Evolutionary conservation across 2,113 vertebrate genomes (phyloP), one percentile per base, ranked within the genome.

Genomic region (Eidolon helvum): DNA sequence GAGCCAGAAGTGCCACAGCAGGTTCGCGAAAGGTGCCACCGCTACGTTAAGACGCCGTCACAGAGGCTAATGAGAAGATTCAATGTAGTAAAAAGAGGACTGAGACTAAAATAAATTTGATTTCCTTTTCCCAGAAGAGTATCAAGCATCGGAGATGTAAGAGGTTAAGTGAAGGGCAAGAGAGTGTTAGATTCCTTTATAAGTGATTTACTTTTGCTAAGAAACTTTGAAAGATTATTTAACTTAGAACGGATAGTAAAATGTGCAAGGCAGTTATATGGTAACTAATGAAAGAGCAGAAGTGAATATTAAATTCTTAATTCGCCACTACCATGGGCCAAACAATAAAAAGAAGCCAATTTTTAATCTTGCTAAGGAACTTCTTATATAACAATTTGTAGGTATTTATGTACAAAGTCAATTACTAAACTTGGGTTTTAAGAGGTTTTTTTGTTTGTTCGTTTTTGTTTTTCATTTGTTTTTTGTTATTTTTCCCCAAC

Each of bases 151-250:
- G 66, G n/a, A 97, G 87, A 91, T 45, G 16, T 1, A 87, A 72
- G 94, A 97, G 95, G 97, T 96, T 97, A 98, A 96, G 72, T 75
- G 63, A 95, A 96, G 77, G 66, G 68, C n/a, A 66, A 74, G 84
- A 55, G 75, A 91, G 35, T 45, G 75, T 63, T 85, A 91, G 68
- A 88, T 35, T 95, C 87, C 88, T 63, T 97, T 68, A 50, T 69
- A 96, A 95, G 61, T 88, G 92, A 86, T 75, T 94, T 75, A 69
- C 55, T 87, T 88, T 53, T 45, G 33, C 94, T 71, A 35, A 90
- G 33, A 95, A 87, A 80, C 48, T 92, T 48, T 72, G 33, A 91
- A 87, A 95, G 87, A 96, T 88, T 80, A 87, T 61, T 80, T 85
- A 94, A 87, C 84, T 71, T 92, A 85, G 35, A 71, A 85, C 69